phyloP scores from a whole-genome alignment of 2,113 vertebrate genomes.

The Lipophrys pholis region DNA sequence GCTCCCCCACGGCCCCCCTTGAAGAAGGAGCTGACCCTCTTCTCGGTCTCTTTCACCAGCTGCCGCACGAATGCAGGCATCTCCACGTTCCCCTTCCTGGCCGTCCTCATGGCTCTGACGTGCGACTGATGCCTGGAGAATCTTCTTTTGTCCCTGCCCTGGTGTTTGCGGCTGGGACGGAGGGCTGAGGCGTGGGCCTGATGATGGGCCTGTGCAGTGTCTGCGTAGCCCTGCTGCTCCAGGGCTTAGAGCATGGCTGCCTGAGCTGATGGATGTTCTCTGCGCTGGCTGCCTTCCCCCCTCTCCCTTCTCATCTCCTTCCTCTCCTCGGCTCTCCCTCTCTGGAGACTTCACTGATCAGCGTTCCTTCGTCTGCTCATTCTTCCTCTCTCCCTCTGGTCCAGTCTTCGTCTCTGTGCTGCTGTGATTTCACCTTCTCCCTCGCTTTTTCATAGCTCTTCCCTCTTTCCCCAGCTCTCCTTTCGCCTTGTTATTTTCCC shows the following conservation, averaged over 20 bases:
- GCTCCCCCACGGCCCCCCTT: constrained; percentile 80
- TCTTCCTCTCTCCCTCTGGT: constrained; percentile 38
- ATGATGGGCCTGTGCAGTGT: constrained; percentile 56
- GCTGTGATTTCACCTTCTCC: constrained; percentile 75
- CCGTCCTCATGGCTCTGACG: constrained; percentile 74
- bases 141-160: constrained; percentile 32
- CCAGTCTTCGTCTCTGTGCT: constrained; percentile 53
- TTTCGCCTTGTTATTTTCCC: constrained; percentile 70
- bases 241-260: constrained; percentile 75
- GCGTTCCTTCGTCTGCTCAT: constrained; percentile 50
- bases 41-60: constrained; percentile 84
- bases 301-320: constrained; percentile 65
- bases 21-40: constrained; percentile 84
- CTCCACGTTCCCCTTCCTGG: constrained; percentile 82
- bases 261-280: constrained; percentile 63
- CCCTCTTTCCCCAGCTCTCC: constrained; percentile 70
- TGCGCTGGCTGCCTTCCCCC: constrained; percentile 56
- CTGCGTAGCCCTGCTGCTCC: constrained; percentile 64
- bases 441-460: constrained; percentile 75
- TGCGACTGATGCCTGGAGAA: constrained; percentile 25
- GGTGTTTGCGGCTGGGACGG: constrained; percentile 41
- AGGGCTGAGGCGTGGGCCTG: constrained; percentile 50
- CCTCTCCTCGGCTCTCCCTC: constrained; percentile 38
- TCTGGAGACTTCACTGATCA: constrained; percentile 63
- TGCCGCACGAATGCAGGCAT: constrained; percentile 84